Evolutionary conservation across 2,888 invertebrate genomes (phyloP), one percentile per base, ranked within the genome.

Genomic region (Myopa tessellatipennis): DNA sequence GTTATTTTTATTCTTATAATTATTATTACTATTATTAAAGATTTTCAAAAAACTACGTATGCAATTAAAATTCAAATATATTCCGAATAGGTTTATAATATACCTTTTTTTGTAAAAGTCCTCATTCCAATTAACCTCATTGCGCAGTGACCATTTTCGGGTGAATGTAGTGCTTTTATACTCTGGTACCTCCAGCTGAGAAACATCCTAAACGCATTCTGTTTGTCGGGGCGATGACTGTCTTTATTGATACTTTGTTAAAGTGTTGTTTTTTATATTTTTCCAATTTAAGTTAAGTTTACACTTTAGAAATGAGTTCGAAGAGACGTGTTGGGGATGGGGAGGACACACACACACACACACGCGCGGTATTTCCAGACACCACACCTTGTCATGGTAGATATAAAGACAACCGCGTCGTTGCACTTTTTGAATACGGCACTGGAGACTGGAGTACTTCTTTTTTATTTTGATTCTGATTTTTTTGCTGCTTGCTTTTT

Each of bases 131-230:
- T 10, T 36, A 61, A 34, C n/a, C n/a, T 55, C 67, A 74, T 71
- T 38, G n/a, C 14, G 26, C 52, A 67, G 67, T 52, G 55, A 58
- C 74, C 67, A 67, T 74, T 74, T 74, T 74, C 65, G 67, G 74
- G 26, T 26, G 26, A n/a, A 10, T 14, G 74, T 45, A 65, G 74
- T 50, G 74, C 65, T 50, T 74, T 72, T 74, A 63, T 63, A 74
- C 50, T 74, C 74, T 74, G 74, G 65, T 74, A 63, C 74, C 63
- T 50, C n/a, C 63, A 50, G 50, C 63, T 74, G 58, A 52, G 45
- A 55, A 74, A 74, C 38, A 65, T 67, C 34, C 40, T 6, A 63
- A 16, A 52, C 65, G 26, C 14, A 68, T 18, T n/a, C 36, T 14
- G 52, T 18, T 45, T 70, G 70, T 55, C 70, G 45, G 5, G 10